These are phyloP conservation scores for Larimichthys polyactis DNA, from an alignment of 2,113 vertebrate genomes.

Conservation along the genomic window DNA sequence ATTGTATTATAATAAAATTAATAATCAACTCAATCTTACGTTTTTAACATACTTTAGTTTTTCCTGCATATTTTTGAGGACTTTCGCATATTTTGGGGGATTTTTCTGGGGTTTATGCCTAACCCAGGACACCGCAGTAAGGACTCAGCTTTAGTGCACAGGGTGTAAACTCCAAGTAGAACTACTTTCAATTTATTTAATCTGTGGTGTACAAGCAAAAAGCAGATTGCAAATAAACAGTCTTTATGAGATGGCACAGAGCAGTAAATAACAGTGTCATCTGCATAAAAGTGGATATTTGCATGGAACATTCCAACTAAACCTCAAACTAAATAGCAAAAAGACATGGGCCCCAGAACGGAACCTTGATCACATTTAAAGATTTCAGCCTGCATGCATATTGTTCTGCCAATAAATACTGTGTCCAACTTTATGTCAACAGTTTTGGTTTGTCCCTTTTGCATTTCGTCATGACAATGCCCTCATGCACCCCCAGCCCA, in stretches of 20 bases:
- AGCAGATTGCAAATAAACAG: background rate
- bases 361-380: background rate
- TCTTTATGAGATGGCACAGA: background rate
- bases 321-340: background rate
- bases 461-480: background rate
- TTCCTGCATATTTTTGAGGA: no score
- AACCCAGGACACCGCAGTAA: no score
- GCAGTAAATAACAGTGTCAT: background rate
- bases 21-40: no score
- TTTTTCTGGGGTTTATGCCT: no score
- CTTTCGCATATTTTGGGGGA: no score
- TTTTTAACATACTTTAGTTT: no score
- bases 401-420: background rate
- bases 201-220: background rate
- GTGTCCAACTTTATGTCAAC: background rate
- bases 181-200: background rate
- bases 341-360: background rate
- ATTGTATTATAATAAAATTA: no score
- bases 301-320: background rate
- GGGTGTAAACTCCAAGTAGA: background rate
- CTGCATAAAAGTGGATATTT: background rate
- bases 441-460: background rate
- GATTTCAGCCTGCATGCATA: background rate
- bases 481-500: background rate
- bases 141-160: no score